Base-by-base conservation (phyloP, 2,797 vertebrate genomes). In the Calcarius lapponicus region DNA sequence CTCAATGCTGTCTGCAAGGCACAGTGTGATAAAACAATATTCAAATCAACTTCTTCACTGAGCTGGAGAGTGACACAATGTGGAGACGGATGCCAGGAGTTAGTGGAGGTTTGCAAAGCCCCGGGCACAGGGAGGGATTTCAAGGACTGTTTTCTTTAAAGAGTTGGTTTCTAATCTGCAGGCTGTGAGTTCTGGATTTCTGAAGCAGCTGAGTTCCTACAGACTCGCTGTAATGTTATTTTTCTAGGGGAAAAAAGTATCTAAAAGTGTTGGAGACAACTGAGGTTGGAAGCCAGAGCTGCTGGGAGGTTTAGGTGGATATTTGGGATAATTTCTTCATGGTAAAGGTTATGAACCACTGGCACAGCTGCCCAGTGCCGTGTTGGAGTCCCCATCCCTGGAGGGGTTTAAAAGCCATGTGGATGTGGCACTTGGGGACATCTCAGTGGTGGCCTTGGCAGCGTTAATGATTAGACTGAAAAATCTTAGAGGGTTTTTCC, bases 1-100 rank as follows among this genome's bases (percentile, higher is more conserved):
- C 94, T 96, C 96, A 94, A 88, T 61, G 93, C 90, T 93, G 95
- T 95, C 94, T 95, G 90, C 9, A 43, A 93, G 93, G 85, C 80
- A 67, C 87, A 90, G 91, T 74, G 89, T 90, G 95, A 95, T 89
- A 94, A 95, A 96, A 96, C 94, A 95, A 80, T 83, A 95, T 91
- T 96, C 96, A 95, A 96, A 96, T 95, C 80, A 81, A 91, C 76
- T 91, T 58, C 80, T 93, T 91, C 81, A 71, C 91, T 42, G 74
- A 92, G 91, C 91, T 61, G 80, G 87, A 11, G 16, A 93, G 84
- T 65, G 83, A 84, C 88, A 85, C 89, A 89, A 87, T 64, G 87
- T 11, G 42, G 60, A 66, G 89, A 80, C 0, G n/a, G 56, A 25
- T 88, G 94, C 94, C 96, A 95, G 73, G 82, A 93, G 85, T 21